A percentile compares a stretch with the other conserved stretches of the same genome.
Conservation (phyloP, 2,888 invertebrate genomes). For the Linnaemya tessellans region DNA sequence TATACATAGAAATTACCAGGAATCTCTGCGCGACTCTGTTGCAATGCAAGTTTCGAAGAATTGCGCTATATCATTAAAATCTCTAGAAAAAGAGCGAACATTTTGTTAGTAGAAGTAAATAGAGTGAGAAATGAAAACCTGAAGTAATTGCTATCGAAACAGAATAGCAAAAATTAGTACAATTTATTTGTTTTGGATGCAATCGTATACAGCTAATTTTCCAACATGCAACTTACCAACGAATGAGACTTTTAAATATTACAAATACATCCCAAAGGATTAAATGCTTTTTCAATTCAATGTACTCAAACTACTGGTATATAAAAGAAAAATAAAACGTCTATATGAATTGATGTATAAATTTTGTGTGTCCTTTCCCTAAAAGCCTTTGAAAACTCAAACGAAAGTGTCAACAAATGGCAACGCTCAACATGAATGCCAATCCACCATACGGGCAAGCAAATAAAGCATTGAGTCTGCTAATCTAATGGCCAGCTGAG, state of each 20-base stretch:
- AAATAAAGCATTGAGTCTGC: conserved; percentile 2
- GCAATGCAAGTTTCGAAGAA: too few relatives aligned
- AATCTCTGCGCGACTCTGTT: too few relatives aligned
- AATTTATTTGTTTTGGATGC: not conserved
- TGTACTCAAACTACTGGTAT: conserved; percentile 41
- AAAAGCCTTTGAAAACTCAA: conserved; percentile 59
- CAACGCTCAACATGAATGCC: conserved; percentile 48
- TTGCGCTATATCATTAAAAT: too few relatives aligned
- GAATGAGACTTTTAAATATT: conserved; percentile 6
- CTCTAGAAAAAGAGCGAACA: too few relatives aligned
- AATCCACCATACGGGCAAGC: conserved; percentile 39
- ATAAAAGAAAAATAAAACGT: not conserved
- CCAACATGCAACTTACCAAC: not conserved
- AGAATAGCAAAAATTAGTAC: not conserved
- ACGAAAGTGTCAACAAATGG: conserved; percentile 62
- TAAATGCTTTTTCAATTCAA: conserved; percentile 51
- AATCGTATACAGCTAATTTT: not conserved
- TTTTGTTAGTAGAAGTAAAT: too few relatives aligned
- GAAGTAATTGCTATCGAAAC: not conserved
- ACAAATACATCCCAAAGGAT: conserved; percentile 50
- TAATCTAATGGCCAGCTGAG: conserved; percentile 65
- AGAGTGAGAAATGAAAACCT: not conserved
- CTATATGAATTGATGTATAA: not conserved
- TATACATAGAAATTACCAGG: too few relatives aligned
- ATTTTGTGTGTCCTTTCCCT: conserved; percentile 15